Percentiles rank a stretch among this genome's conserved stretches.
phyloP scores from a whole-genome alignment of 2,113 vertebrate species.

The Trichomycterus rosablanca region DNA sequence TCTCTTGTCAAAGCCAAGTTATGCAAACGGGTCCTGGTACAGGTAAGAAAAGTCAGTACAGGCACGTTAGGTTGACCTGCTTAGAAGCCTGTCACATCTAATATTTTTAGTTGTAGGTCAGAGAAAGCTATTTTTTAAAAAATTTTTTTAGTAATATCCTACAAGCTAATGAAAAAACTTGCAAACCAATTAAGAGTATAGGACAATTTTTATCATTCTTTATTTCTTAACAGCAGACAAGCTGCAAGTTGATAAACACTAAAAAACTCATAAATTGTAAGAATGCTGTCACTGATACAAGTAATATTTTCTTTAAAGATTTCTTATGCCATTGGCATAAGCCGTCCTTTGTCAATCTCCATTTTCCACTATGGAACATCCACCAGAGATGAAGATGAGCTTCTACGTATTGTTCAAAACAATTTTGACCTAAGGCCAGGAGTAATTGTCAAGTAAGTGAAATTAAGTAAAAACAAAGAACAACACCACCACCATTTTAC shows the following conservation, averaged over 20 bases:
- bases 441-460: conserved; percentile 63
- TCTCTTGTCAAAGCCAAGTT: conserved; percentile 70
- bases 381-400: conserved; percentile 60
- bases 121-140: too few relatives aligned
- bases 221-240: too few relatives aligned
- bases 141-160: too few relatives aligned
- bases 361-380: conserved; percentile 71
- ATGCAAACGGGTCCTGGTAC: conserved; percentile 64
- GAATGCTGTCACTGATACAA: too few relatives aligned
- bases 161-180: too few relatives aligned
- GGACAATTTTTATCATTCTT: too few relatives aligned
- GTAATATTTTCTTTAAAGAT: conserved; percentile 52
- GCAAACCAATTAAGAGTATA: too few relatives aligned
- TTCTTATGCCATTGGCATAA: conserved; percentile 66
- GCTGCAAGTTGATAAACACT: too few relatives aligned
- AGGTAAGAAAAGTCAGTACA: conserved; percentile 55
- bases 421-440: conserved; percentile 73
- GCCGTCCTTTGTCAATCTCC: conserved; percentile 65
- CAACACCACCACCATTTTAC: too few relatives aligned
- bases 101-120: too few relatives aligned
- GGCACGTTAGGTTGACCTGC: not conserved
- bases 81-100: too few relatives aligned
- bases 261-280: too few relatives aligned
- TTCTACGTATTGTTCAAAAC: conserved; percentile 65
- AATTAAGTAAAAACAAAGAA: not conserved